phyloP scores from a whole-genome alignment of 2,888 invertebrate species.

The Pedicia rivosa region DNA sequence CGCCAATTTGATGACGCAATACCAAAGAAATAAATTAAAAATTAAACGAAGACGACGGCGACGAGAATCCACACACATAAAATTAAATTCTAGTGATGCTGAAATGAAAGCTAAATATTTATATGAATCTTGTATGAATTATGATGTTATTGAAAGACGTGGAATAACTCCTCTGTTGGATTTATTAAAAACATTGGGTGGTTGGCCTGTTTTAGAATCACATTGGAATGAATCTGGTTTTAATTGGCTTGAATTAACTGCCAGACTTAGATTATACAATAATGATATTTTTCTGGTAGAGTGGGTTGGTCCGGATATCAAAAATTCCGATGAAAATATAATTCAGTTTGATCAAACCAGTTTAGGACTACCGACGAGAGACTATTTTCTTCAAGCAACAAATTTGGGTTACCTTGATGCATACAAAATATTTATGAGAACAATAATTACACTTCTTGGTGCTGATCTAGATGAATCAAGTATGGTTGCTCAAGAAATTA shows the following conservation, averaged over 20 bases:
- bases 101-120: slow-evolving; percentile 66
- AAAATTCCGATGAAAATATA: slow-evolving; percentile 79
- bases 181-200: slow-evolving; percentile 56
- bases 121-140: slow-evolving; percentile 78
- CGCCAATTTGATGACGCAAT: neutral
- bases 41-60: slow-evolving; percentile 1
- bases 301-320: slow-evolving; percentile 87
- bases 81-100: slow-evolving; percentile 34
- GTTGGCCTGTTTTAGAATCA: slow-evolving; percentile 68
- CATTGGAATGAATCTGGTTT: slow-evolving; percentile 49
- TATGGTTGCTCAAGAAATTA: slow-evolving; percentile 50
- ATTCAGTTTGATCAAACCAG: slow-evolving; percentile 84
- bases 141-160: slow-evolving; percentile 49
- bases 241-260: slow-evolving; percentile 58
- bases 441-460: slow-evolving; percentile 57
- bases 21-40: no score
- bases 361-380: slow-evolving; percentile 56
- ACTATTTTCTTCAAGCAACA: slow-evolving; percentile 55
- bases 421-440: slow-evolving; percentile 61
- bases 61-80: slow-evolving; percentile 7
- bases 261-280: slow-evolving; percentile 59
- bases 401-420: slow-evolving; percentile 57
- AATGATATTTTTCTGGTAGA: slow-evolving; percentile 74
- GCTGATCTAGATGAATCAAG: slow-evolving; percentile 44
- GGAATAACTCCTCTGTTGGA: slow-evolving; percentile 54